Percentiles rank a stretch among this genome's conserved stretches.
Evolutionary conservation across 1,140 invertebrate genomes (phyloP).

Genomic region (Patella vulgata): DNA sequence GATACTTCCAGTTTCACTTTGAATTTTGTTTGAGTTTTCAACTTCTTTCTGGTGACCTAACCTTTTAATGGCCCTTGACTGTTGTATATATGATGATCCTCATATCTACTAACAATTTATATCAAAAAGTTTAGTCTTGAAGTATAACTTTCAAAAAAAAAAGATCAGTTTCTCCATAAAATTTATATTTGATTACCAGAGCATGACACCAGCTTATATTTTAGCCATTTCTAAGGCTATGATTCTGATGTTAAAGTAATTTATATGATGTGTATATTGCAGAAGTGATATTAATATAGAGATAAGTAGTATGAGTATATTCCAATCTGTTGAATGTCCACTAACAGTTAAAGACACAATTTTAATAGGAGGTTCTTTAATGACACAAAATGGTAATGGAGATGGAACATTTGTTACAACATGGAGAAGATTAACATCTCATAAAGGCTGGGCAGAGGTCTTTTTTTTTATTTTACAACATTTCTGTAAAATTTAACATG

Average conservation of each 20-base stretch:
- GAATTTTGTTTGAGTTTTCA: no score
- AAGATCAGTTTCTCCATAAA: no score
- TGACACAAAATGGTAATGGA: conserved; percentile 87
- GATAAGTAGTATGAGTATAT: conserved; percentile 89
- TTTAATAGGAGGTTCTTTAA: conserved; percentile 74
- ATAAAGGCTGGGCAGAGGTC: conserved; percentile 85
- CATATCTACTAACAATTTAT: no score
- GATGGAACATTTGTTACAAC: conserved; percentile 79
- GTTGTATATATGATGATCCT: no score
- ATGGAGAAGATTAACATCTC: conserved; percentile 79
- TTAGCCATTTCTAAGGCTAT: no score
- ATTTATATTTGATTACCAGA: no score
- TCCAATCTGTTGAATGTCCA: conserved; percentile 92
- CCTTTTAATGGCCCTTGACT: no score
- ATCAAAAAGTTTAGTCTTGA: no score
- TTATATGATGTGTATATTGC: conserved; percentile 25
- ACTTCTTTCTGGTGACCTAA: no score
- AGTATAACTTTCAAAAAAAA: no score
- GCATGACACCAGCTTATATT: not conserved
- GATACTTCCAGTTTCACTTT: no score
- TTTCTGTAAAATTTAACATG: not conserved
- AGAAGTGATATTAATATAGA: conserved; percentile 79
- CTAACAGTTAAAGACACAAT: conserved; percentile 85
- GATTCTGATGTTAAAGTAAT: no score
- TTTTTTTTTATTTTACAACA: not conserved